phyloP scores from a whole-genome alignment of 2,113 vertebrate species.

The Plectropomus leopardus region DNA sequence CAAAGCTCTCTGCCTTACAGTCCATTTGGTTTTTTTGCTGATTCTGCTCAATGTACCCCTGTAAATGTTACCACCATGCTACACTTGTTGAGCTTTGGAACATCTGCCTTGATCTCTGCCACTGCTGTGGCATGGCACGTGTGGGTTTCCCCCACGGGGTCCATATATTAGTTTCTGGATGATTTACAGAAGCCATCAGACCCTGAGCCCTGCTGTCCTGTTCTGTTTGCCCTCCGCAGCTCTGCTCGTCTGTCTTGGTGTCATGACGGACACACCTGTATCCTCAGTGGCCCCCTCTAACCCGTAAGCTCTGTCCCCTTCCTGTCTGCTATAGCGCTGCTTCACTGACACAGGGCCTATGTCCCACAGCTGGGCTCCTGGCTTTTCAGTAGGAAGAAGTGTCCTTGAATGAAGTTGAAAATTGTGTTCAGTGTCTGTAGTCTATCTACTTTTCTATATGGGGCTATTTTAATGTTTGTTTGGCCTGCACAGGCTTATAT shows the following conservation, averaged over 20 bases:
- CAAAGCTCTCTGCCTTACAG: background rate
- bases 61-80: background rate
- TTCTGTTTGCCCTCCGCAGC: slow-evolving; percentile 36
- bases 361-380: slow-evolving; percentile 9
- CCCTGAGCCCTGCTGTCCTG: slow-evolving; percentile 53
- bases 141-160: slow-evolving; percentile 69
- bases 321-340: slow-evolving; percentile 30
- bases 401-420: background rate
- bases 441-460: no score
- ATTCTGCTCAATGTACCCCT: background rate
- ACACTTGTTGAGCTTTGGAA: slow-evolving; percentile 37
- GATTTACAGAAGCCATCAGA: slow-evolving; percentile 59
- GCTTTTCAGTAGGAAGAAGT: background rate
- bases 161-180: slow-evolving; percentile 59
- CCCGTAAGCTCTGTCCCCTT: slow-evolving; percentile 41
- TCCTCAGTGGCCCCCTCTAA: slow-evolving; percentile 64
- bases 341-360: slow-evolving; percentile 13
- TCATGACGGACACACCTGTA: slow-evolving; percentile 87
- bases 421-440: background rate
- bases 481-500: background rate
- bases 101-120: slow-evolving; percentile 27
- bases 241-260: slow-evolving; percentile 57
- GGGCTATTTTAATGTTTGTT: no score
- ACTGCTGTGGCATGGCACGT: slow-evolving; percentile 20
- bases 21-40: background rate